Percentiles rank a stretch among this genome's conserved stretches.
These are phyloP conservation scores for Gastrophysa polygoni DNA, from an alignment of 2,888 invertebrate species.

Conservation along the genomic window DNA sequence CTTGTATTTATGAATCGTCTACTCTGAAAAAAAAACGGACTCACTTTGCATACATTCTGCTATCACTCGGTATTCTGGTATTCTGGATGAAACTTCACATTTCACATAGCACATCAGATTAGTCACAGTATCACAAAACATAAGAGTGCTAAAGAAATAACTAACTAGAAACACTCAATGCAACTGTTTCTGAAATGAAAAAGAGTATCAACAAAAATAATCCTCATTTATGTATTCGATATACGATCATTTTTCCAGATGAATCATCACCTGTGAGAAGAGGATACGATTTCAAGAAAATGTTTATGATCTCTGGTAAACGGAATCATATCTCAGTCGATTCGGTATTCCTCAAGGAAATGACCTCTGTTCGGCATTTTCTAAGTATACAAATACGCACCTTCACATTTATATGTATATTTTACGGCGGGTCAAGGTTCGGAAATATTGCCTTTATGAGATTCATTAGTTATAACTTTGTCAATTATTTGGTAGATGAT, in stretches of 20 bases:
- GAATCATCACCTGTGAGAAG: not conserved
- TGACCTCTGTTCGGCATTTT: not conserved
- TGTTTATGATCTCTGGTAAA: not conserved
- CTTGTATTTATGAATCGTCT: too few relatives aligned
- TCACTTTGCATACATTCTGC: too few relatives aligned
- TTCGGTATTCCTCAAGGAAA: conserved; percentile 9
- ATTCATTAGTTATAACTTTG: too few relatives aligned
- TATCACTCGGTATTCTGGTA: too few relatives aligned
- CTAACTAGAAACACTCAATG: not conserved
- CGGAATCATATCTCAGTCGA: not conserved
- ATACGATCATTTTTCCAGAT: not conserved
- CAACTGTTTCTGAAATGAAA: not conserved
- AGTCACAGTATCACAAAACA: too few relatives aligned
- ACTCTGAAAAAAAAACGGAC: too few relatives aligned
- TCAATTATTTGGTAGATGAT: too few relatives aligned
- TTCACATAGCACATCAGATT: too few relatives aligned
- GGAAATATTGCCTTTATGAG: too few relatives aligned
- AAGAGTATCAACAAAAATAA: not conserved
- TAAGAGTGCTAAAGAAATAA: too few relatives aligned
- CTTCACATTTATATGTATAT: not conserved
- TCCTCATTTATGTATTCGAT: not conserved
- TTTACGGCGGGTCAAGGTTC: not conserved
- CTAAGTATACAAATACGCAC: not conserved
- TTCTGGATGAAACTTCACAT: too few relatives aligned
- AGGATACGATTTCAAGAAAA: not conserved